Percentiles rank a stretch among this genome's conserved stretches.
phyloP scores from a whole-genome alignment of 2,797 vertebrate species.

The Spea hammondii region DNA sequence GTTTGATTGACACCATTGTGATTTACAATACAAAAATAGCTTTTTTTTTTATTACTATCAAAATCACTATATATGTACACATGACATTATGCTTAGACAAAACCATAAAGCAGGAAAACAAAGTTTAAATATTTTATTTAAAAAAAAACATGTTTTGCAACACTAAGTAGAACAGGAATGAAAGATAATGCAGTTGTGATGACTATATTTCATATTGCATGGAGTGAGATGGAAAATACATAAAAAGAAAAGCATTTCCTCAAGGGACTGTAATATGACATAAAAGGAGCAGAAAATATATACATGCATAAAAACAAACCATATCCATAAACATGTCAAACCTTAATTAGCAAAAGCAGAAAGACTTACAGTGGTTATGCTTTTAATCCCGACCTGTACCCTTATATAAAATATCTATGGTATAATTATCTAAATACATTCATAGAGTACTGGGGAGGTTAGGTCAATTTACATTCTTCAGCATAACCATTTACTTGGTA shows the following conservation, averaged over 20 bases:
- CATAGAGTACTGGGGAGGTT: no score
- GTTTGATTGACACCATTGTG: no score
- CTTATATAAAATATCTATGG: no score
- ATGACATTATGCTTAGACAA: no score
- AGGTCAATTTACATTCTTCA: no score
- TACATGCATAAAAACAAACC: background rate
- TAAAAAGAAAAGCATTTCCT: background rate
- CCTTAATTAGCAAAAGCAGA: background rate
- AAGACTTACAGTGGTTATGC: background rate
- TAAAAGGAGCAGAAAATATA: background rate
- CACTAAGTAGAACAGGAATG: background rate
- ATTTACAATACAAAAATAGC: no score
- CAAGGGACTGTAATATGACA: background rate
- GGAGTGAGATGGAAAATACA: background rate
- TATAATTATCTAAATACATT: no score
- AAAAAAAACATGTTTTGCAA: background rate
- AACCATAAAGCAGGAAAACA: no score
- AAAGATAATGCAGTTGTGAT: background rate
- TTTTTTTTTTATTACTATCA: no score
- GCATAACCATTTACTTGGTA: no score
- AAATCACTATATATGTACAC: no score
- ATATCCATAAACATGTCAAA: constrained; percentile 10
- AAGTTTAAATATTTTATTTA: background rate
- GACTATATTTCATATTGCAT: constrained; percentile 7
- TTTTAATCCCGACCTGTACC: background rate